A percentile compares a stretch with the other conserved stretches of the same genome.
Evolutionary conservation across 2,113 vertebrate genomes (phyloP).

Genomic region (Grammomys dolichurus): DNA sequence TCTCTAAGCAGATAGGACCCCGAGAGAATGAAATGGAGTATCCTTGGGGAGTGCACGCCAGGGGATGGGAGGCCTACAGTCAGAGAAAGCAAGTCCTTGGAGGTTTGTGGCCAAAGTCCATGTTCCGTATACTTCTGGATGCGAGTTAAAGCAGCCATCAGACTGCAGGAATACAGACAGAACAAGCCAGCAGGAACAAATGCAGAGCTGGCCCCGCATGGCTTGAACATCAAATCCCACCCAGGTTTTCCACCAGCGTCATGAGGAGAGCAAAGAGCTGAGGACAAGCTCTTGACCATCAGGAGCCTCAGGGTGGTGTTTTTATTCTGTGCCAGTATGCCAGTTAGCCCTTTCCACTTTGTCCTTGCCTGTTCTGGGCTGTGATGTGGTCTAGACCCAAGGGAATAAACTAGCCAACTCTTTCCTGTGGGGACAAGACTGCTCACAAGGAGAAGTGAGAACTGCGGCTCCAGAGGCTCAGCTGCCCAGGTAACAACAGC

Average conservation of each 20-base stretch:
- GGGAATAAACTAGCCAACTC: not conserved
- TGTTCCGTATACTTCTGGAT: not conserved
- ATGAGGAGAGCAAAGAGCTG: not conserved
- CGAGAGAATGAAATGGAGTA: no score
- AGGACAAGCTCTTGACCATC: not conserved
- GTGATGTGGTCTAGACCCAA: not conserved
- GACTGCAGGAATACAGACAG: not conserved
- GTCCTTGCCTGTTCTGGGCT: constrained; percentile 56
- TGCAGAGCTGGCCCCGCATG: not conserved
- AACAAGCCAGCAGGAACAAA: not conserved
- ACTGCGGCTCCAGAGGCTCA: not conserved
- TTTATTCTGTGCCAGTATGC: not conserved
- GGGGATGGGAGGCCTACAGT: not conserved
- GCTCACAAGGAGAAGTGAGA: not conserved
- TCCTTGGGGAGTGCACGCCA: accelerated
- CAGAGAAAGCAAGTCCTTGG: not conserved
- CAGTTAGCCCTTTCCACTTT: not conserved
- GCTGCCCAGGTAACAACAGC: not conserved
- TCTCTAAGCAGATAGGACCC: not conserved
- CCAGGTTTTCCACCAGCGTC: not conserved
- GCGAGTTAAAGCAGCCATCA: not conserved
- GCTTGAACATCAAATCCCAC: not conserved
- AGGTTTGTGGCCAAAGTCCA: not conserved
- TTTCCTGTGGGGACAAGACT: constrained; percentile 63
- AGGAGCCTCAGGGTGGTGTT: not conserved